Base-by-base conservation (phyloP, 2,888 invertebrate species). In the Agriopis leucophaearia region DNA sequence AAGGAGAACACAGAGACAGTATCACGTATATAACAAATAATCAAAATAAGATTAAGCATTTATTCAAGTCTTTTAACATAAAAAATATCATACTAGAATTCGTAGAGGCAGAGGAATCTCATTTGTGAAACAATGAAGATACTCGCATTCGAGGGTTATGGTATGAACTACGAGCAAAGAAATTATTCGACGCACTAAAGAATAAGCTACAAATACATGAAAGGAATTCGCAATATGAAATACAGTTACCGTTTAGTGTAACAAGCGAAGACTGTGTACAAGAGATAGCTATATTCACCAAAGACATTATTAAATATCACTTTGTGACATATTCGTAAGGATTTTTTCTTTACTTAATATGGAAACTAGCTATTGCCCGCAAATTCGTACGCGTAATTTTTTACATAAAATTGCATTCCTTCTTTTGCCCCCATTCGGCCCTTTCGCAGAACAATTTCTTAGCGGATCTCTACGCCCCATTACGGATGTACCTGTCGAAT, bases 31-130 rank as follows among this genome's bases (percentile, higher is more conserved):
- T 55, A 42, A 55, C 40, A 18, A 55, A 8, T 12, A 42, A 55
- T 54, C 40, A 57, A 47, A 57, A 57, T 36, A 35, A 57, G 45
- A 36, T 47, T 45, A 47, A 44, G 8, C 45, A 36, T 45, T 15
- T 45, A 10, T n/a, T n/a, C 15, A 57, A 45, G 15, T 15, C 18
- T 56, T 44, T 27, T 56, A 18, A 18, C 13, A 42, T 12, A 55
- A 42, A 42, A n/a, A 55, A 18, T 18, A 10, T 42, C 15, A 7
- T 7, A 18, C 12, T 42, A 13, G 13, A 55, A 55, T 16, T 40
- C 42, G 10, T 18, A 42, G 42, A 40, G 12, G 9, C 8, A 9
- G 13, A 36, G 35, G 36, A 8, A 18, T 16, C 13, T 54, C 10
- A 38, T 40, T 15, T 12, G 40, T 44, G 27, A 42, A 44, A 13